These are phyloP conservation scores for Melitaea athalia DNA, from an alignment of 2,888 invertebrate species.

Conservation along the genomic window DNA sequence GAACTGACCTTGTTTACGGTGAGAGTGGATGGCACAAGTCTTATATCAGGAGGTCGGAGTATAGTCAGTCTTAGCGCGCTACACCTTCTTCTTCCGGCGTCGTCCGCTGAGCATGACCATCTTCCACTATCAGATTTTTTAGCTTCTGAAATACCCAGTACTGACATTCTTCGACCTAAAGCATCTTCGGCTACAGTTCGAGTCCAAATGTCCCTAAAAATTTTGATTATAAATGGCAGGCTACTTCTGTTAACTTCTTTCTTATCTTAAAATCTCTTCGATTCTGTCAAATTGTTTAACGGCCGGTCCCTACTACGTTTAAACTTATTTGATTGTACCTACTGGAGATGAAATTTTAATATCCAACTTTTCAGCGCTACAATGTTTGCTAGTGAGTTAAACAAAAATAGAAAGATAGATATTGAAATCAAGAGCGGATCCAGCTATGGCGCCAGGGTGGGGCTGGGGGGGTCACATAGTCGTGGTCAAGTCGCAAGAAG, in stretches of 20 bases:
- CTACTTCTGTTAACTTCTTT: background rate
- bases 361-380: no score
- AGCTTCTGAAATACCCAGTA: conserved; percentile 87
- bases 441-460: no score
- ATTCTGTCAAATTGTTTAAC: no score
- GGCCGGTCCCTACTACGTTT: no score
- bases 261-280: no score
- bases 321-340: no score
- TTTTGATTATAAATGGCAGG: background rate
- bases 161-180: conserved; percentile 82
- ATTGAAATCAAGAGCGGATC: no score
- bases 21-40: conserved; percentile 86
- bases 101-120: conserved; percentile 90
- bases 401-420: no score
- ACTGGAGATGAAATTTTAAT: background rate
- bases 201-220: conserved; percentile 85
- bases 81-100: conserved; percentile 87
- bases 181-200: conserved; percentile 81
- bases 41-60: conserved; percentile 84
- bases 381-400: no score
- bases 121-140: conserved; percentile 87
- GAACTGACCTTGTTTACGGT: conserved; percentile 86
- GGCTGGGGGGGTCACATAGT: no score
- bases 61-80: conserved; percentile 84
- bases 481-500: no score